phyloP scores from a whole-genome alignment of 2,797 vertebrate genomes.

The Sebastes vulpes region DNA sequence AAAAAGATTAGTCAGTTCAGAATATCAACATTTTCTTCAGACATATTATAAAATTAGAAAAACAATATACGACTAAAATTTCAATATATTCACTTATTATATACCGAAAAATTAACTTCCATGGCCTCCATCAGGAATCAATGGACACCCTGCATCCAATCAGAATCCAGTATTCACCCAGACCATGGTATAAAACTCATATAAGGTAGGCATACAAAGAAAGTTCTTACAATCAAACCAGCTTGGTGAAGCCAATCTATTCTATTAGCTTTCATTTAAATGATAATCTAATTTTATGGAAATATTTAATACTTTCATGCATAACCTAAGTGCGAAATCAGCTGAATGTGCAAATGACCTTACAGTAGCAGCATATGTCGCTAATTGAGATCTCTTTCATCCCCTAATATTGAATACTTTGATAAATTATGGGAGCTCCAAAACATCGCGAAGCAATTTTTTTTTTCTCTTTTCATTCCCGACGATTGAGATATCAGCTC shows the following conservation, averaged over 20 bases:
- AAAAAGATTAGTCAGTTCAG: too few species aligned
- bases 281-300: slow-evolving; percentile 55
- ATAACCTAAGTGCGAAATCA: slow-evolving; percentile 36
- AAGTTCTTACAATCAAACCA: slow-evolving; percentile 5
- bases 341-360: slow-evolving; percentile 67
- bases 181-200: neutral
- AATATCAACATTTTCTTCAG: too few species aligned
- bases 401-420: slow-evolving; percentile 53
- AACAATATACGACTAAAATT: too few species aligned
- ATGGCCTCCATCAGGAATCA: too few species aligned
- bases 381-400: slow-evolving; percentile 75
- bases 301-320: slow-evolving; percentile 33
- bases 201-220: neutral
- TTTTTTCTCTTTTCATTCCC: slow-evolving; percentile 33
- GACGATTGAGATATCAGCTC: slow-evolving; percentile 63
- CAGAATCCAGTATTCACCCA: too few species aligned
- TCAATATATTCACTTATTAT: too few species aligned
- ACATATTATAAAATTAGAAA: too few species aligned
- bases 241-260: slow-evolving; percentile 27
- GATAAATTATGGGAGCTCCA: slow-evolving; percentile 45
- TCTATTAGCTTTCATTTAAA: slow-evolving; percentile 56
- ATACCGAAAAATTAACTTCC: too few species aligned
- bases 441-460: slow-evolving; percentile 29
- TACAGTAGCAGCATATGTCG: slow-evolving; percentile 33
- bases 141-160: too few species aligned